A percentile compares a stretch with the other conserved stretches of the same genome.
Evolutionary conservation across 2,888 invertebrate species (phyloP).

Genomic region (Xestia ashworthii): DNA sequence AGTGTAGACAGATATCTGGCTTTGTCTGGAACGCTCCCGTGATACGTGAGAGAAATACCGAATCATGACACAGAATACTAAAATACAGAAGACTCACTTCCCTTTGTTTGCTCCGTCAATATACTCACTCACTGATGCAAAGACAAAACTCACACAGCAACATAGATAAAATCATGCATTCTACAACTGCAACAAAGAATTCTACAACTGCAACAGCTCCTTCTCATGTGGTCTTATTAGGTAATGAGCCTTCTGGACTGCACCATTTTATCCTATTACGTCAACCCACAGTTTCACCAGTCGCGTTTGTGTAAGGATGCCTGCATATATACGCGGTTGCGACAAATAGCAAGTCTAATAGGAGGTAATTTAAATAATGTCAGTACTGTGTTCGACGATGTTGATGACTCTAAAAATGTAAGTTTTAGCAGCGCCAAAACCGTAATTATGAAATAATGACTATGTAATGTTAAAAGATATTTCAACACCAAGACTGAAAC

Average conservation of each 20-base stretch:
- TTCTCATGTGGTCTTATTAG: constrained; percentile 9
- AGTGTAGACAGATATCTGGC: constrained; percentile 73
- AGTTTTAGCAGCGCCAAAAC: constrained; percentile 20
- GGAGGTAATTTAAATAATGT: constrained; percentile 60
- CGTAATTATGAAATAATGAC: constrained; percentile 17
- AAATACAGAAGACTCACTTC: constrained; percentile 28
- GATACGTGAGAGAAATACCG: constrained; percentile 69
- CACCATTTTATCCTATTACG: constrained; percentile 25
- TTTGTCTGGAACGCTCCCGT: constrained; percentile 63
- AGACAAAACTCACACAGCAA: background rate
- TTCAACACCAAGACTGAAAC: constrained; percentile 24
- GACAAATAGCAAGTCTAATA: constrained; percentile 47
- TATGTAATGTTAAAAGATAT: constrained; percentile 17
- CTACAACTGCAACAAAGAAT: background rate
- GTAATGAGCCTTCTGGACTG: constrained; percentile 47
- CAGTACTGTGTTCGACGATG: constrained; percentile 30
- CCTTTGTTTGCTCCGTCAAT: background rate
- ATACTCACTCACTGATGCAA: background rate
- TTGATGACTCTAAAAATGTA: constrained; percentile 30
- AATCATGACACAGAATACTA: constrained; percentile 41
- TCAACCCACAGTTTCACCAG: constrained; percentile 33
- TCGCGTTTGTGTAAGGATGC: constrained; percentile 37
- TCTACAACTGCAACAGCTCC: background rate
- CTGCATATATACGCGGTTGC: constrained; percentile 46
- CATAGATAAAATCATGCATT: background rate